Base-by-base conservation (phyloP, 2,888 invertebrate species). In the Ferdinandea cuprea region DNA sequence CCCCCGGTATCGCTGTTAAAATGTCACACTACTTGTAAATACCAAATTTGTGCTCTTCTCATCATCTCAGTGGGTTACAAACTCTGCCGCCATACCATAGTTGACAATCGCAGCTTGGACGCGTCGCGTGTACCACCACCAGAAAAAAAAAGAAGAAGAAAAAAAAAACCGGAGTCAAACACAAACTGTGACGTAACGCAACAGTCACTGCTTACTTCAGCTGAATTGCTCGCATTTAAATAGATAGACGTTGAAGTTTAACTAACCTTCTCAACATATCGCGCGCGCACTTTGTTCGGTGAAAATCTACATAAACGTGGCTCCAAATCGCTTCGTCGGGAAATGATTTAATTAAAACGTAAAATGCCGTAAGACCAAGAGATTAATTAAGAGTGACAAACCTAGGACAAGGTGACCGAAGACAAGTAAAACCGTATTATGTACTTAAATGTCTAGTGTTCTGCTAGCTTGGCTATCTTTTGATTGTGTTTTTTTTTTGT, bases 381-480 rank as follows among this genome's bases (percentile, higher is more conserved):
- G 63, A 73, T 78, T 83, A 72, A 78, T 72, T 61, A 74, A 66
- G 61, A 83, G 44, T 72, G 78, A 68, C 68, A 78, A 78, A 46
- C 77, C 63, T 78, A 68, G 78, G 83, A 61, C 83, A 83, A 83
- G 83, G 83, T 83, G 78, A 83, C 42, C 46, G 17, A 8, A 54
- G 21, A 32, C 8, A 58, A 37, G 28, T 9, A 21, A 11, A 52
- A 44, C 9, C n/a, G 15, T 13, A 25, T 30, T 50, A 66, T 25
- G 50, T 69, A 59, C 30, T 44, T 56, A 30, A 7, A 2, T n/a
- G 25, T 21, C 48, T 48, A 25, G 48, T 8, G 69, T 61, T 56
- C 42, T 79, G 59, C 28, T 58, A 44, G 59, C 44, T 50, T 56
- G 32, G 48, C 32, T 54, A n/a, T 40, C 17, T 42, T 35, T 48